Evolutionary conservation across 2,113 vertebrate species (phyloP).

Genomic region (Menura novaehollandiae): DNA sequence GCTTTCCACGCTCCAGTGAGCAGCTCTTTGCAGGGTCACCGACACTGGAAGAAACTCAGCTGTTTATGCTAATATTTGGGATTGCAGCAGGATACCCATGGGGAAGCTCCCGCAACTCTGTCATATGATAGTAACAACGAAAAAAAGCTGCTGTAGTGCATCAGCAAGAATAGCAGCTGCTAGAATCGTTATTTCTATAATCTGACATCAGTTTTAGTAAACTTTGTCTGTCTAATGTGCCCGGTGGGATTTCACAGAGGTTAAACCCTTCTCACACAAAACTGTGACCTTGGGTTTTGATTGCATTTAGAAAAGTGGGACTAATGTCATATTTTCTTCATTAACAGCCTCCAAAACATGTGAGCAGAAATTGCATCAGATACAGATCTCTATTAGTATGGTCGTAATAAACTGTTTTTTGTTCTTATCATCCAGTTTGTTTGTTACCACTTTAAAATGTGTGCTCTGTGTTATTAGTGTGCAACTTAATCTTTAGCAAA

Average conservation of each 20-base stretch:
- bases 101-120: background rate
- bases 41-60: constrained; percentile 1
- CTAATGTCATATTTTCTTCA: background rate
- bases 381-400: background rate
- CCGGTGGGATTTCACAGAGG: background rate
- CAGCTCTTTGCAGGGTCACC: background rate
- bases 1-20: background rate
- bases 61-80: background rate
- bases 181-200: background rate
- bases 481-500: constrained; percentile 26
- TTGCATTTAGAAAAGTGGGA: background rate
- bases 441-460: background rate
- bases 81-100: background rate
- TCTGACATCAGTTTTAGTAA: constrained; percentile 12
- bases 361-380: background rate
- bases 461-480: background rate
- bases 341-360: background rate
- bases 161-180: background rate
- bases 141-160: background rate
- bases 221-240: background rate
- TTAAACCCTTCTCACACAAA: background rate
- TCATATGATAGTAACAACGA: background rate
- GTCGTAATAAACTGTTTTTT: background rate
- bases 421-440: background rate
- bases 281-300: background rate